phyloP scores from a whole-genome alignment of 2,888 invertebrate species.

The Dusona sp. region DNA sequence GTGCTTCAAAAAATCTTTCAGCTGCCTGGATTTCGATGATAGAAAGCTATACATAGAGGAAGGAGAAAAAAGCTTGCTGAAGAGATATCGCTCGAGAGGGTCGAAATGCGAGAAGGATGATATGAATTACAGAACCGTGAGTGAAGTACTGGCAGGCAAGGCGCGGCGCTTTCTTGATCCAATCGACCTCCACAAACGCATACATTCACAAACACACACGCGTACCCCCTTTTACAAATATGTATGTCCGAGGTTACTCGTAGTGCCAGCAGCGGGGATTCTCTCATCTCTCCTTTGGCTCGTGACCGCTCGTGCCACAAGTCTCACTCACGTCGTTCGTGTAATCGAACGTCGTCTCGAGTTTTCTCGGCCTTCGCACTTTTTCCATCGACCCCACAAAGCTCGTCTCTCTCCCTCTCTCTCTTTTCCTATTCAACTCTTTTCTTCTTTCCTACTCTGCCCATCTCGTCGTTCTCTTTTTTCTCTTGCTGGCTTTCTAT shows the following conservation, averaged over 20 bases:
- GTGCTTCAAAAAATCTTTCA: conserved; percentile 5
- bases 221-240: conserved; percentile 3
- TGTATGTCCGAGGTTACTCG: conserved; percentile 25
- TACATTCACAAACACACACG: conserved; percentile 8
- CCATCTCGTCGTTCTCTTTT: not conserved
- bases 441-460: not conserved
- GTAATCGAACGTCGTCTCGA: conserved; percentile 67
- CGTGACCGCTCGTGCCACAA: conserved; percentile 43
- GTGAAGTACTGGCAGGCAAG: conserved; percentile 24
- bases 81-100: conserved; percentile 31
- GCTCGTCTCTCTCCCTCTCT: conserved; percentile 23
- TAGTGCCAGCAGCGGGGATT: conserved; percentile 8
- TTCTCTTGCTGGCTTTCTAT: not conserved
- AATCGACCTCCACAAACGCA: conserved; percentile 28
- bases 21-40: conserved; percentile 29
- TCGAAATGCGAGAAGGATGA: conserved; percentile 31
- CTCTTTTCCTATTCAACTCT: conserved; percentile 8
- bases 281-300: conserved; percentile 35
- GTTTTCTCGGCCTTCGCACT: conserved; percentile 62
- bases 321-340: conserved; percentile 54
- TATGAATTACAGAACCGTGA: conserved; percentile 55
- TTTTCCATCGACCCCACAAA: conserved; percentile 43
- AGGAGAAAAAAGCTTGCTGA: conserved; percentile 24
- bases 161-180: conserved; percentile 21
- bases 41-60: conserved; percentile 3